These are phyloP conservation scores for Heliconius melpomene DNA, from an alignment of 1,140 invertebrate genomes.

Conservation along the genomic window DNA sequence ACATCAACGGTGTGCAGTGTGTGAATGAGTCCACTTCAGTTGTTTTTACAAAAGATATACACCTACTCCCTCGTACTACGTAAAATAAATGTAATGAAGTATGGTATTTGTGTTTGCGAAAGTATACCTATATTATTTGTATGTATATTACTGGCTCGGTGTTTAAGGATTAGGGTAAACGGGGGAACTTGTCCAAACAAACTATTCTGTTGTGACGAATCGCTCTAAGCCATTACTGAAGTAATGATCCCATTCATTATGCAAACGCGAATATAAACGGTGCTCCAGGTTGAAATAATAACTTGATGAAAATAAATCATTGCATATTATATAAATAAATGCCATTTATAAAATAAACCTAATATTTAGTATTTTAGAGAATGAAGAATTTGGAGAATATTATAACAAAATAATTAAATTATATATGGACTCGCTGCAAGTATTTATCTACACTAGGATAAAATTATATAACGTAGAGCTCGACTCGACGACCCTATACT, in stretches of 20 bases:
- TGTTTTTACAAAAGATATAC: conserved; percentile 14
- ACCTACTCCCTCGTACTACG: background rate
- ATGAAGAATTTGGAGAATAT: too few species aligned
- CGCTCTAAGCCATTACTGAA: conserved; percentile 13
- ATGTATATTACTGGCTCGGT: conserved; percentile 5
- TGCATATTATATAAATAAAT: too few species aligned
- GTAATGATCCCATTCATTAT: conserved; percentile 9
- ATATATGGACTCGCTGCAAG: too few species aligned
- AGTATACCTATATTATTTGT: background rate
- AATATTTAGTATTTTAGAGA: too few species aligned
- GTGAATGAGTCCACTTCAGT: background rate
- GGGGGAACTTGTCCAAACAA: conserved; percentile 19
- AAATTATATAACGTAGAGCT: too few species aligned
- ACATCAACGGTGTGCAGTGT: background rate
- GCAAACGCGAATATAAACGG: background rate
- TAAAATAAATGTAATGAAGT: background rate
- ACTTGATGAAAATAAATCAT: background rate
- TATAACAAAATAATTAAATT: too few species aligned
- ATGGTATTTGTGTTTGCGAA: background rate
- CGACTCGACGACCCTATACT: too few species aligned
- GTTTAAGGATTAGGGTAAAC: conserved; percentile 17
- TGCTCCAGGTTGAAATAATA: conserved; percentile 14
- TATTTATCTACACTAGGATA: too few species aligned
- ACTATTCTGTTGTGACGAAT: conserved; percentile 13
- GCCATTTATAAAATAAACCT: too few species aligned